phyloP scores from a whole-genome alignment of 92 coral and sea anemone species.

The Virgularia gustaviana region DNA sequence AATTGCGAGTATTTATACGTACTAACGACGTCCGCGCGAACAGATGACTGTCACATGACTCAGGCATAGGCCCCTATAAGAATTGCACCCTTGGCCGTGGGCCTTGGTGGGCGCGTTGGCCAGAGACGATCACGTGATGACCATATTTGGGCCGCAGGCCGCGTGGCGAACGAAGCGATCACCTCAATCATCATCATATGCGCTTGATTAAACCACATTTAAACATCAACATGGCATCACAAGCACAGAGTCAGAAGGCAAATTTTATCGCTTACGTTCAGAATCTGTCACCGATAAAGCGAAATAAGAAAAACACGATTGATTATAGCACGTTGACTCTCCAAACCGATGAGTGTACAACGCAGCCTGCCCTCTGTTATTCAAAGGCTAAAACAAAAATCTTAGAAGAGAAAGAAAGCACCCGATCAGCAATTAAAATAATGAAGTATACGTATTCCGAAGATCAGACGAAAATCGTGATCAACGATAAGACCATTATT shows the following conservation, averaged over 20 bases:
- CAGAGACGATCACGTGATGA: too few species aligned
- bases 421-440: slow-evolving; percentile 49
- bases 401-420: slow-evolving; percentile 48
- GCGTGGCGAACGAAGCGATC: too few species aligned
- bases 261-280: slow-evolving; percentile 26
- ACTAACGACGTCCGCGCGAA: too few species aligned
- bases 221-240: neutral
- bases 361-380: slow-evolving; percentile 46
- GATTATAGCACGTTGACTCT: slow-evolving; percentile 47
- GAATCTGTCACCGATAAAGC: slow-evolving; percentile 21
- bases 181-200: too few species aligned
- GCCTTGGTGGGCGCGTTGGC: too few species aligned
- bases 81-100: too few species aligned
- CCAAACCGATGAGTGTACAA: slow-evolving; percentile 23
- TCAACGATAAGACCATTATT: slow-evolving; percentile 38
- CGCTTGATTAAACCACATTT: too few species aligned
- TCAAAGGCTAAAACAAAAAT: slow-evolving; percentile 32
- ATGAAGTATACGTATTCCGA: slow-evolving; percentile 48
- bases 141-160: too few species aligned
- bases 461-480: slow-evolving; percentile 39
- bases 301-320: slow-evolving; percentile 39
- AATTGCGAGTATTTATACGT: too few species aligned
- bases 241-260: neutral
- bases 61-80: too few species aligned
- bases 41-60: slow-evolving; percentile 36